Evolutionary conservation across 2,888 invertebrate genomes (phyloP), one percentile per base, ranked within the genome.

Genomic region (Heteromyza rotundicornis): DNA sequence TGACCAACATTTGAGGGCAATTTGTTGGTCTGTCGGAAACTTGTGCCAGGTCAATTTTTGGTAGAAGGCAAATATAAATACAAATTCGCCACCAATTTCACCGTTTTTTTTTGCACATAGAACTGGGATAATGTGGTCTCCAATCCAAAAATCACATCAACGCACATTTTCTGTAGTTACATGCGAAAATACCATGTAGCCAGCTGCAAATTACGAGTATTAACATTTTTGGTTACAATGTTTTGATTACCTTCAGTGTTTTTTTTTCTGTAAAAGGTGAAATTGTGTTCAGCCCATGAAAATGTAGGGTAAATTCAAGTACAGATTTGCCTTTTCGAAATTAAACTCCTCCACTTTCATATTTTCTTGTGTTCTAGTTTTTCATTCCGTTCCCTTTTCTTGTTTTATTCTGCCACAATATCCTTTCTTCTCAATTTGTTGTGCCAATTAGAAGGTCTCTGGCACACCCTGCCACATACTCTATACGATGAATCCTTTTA

Each of bases 21-120:
- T 40, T 40, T 27, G 16, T n/a, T 7, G 40, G 3, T n/a, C 40
- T 40, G 40, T n/a, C 8, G 2, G n/a, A 10, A 10, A 40, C 3
- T 40, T 40, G 14, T 40, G 61, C 44, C 61, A 61, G 61, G 32
- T 57, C 61, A 52, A 47, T 47, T 52, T 40, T 40, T 19, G 24
- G 20, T 57, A 16, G n/a, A n/a, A n/a, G n/a, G n/a, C n/a, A n/a
- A n/a, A n/a, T n/a, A n/a, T n/a, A n/a, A n/a, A n/a, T 7, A 10
- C 12, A 12, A 19, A 23, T 1, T 17, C 20, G 5, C n/a, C 16
- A 36, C 5, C 24, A 27, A 14, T 36, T 51, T 14, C 23, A 49
- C 1, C n/a, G n/a, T n/a, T n/a, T n/a, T n/a, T n/a, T n/a, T n/a
- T n/a, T 20, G 14, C 14, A n/a, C n/a, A 12, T 24, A 12, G 17